Evolutionary conservation across 2,888 invertebrate species (phyloP), one percentile per base, ranked within the genome.

Genomic region (Clostera curtula): DNA sequence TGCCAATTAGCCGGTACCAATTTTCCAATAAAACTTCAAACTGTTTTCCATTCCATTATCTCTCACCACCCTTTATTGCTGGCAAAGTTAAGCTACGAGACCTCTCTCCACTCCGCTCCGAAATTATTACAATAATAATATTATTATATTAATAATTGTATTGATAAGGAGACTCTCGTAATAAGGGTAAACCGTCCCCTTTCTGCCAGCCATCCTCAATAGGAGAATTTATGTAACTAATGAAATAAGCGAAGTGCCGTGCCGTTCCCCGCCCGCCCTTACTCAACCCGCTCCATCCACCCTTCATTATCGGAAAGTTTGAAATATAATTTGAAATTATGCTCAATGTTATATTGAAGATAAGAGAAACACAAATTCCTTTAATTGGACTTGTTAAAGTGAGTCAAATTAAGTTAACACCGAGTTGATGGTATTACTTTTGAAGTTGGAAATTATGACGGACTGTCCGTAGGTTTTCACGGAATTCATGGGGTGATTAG

Each of bases 241-340:
- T 82, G 83, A 82, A 83, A 83, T 83, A 83, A 83, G 80, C 82
- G 79, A 79, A 79, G 80, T 74, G 72, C 60, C 70, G 64, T 55
- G 46, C 64, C 59, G 52, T 56, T 33, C 32, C 56, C 58, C 51
- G 41, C 54, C 54, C 62, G 49, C 52, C 56, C 62, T n/a, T n/a
- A n/a, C n/a, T n/a, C 60, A 62, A 53, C 66, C 74, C 72, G 59
- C 65, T 56, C 60, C 65, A 50, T 65, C 76, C 76, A 68, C 77
- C 82, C 82, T 83, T 83, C 82, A 83, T 83, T 83, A 83, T 83
- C 82, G 82, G 82, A 83, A 83, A 83, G 80, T 83, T 83, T 83
- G 79, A 83, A 83, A 83, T 83, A 83, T 83, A 83, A 83, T 83
- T 83, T 83, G 83, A 83, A 83, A 83, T 83, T 83, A 83, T 83